Conservation (phyloP, 1,140 invertebrate species). For the Heliconius nattereri region DNA sequence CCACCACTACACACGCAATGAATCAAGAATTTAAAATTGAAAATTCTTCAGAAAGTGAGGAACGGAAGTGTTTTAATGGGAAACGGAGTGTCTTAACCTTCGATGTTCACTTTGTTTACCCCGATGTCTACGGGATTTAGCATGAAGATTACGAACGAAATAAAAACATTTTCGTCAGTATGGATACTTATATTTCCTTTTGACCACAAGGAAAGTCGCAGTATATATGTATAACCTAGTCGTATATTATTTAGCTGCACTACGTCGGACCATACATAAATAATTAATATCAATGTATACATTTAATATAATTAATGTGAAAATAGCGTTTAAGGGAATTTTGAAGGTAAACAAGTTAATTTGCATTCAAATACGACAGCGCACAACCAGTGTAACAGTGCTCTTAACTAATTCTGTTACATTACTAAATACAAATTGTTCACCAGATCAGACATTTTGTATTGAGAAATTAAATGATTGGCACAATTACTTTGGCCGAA, state of each 20-base stretch:
- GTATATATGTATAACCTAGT: background rate
- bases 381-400: conserved; percentile 16
- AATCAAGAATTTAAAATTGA: too few relatives aligned
- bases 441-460: conserved; percentile 25
- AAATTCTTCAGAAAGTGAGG: too few relatives aligned
- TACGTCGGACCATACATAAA: background rate
- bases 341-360: conserved; percentile 25
- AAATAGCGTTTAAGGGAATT: conserved; percentile 12
- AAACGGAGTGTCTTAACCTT: too few relatives aligned
- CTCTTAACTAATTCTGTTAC: conserved; percentile 25
- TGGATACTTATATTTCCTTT: too few relatives aligned
- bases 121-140: too few relatives aligned
- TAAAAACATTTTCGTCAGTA: too few relatives aligned
- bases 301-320: conserved; percentile 4
- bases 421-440: conserved; percentile 42
- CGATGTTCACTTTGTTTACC: too few relatives aligned
- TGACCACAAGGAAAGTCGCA: background rate
- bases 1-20: too few relatives aligned
- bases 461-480: conserved; percentile 10
- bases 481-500: background rate
- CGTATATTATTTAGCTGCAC: background rate
- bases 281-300: background rate
- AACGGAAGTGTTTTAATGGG: too few relatives aligned
- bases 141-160: too few relatives aligned
- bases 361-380: conserved; percentile 14